Percentiles rank a stretch among this genome's conserved stretches.
These are phyloP conservation scores for Tuberolachnus salignus DNA, from an alignment of 2,888 invertebrate genomes.

Conservation along the genomic window DNA sequence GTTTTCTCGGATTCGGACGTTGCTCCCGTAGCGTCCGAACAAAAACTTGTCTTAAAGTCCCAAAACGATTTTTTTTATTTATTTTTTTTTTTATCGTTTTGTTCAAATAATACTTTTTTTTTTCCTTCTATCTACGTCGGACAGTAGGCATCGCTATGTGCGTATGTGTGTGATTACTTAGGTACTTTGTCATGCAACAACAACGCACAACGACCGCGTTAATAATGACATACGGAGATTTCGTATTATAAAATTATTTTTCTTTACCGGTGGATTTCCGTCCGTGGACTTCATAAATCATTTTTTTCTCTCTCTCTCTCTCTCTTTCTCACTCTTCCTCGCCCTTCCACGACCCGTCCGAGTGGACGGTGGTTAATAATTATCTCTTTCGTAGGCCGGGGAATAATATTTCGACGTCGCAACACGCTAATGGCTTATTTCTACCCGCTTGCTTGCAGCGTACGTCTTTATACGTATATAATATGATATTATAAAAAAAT, in stretches of 20 bases:
- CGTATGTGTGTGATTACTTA: background rate
- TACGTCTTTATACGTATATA: slow-evolving; percentile 45
- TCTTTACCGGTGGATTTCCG: slow-evolving; percentile 20
- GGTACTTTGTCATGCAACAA: slow-evolving; percentile 31
- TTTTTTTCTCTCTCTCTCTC: slow-evolving; percentile 13
- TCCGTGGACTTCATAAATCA: slow-evolving; percentile 43
- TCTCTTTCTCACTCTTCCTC: background rate
- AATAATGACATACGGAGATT: slow-evolving; percentile 41
- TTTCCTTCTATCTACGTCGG: background rate
- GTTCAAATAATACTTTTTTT: too few species aligned
- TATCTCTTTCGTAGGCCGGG: background rate
- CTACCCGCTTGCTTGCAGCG: slow-evolving; percentile 22
- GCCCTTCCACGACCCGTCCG: background rate
- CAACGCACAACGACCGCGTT: background rate
- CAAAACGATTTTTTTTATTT: slow-evolving; percentile 2
- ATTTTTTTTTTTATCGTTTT: background rate
- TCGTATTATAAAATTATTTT: background rate
- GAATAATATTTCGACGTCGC: slow-evolving; percentile 18
- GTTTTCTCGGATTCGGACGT: background rate
- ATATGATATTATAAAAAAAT: slow-evolving; percentile 23
- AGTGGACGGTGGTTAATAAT: slow-evolving; percentile 30
- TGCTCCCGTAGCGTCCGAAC: background rate
- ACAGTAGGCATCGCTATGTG: background rate
- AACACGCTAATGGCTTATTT: slow-evolving; percentile 42
- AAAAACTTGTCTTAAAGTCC: slow-evolving; percentile 23